Base-by-base conservation (phyloP, 2,888 invertebrate species). In the Chrysolina americana region DNA sequence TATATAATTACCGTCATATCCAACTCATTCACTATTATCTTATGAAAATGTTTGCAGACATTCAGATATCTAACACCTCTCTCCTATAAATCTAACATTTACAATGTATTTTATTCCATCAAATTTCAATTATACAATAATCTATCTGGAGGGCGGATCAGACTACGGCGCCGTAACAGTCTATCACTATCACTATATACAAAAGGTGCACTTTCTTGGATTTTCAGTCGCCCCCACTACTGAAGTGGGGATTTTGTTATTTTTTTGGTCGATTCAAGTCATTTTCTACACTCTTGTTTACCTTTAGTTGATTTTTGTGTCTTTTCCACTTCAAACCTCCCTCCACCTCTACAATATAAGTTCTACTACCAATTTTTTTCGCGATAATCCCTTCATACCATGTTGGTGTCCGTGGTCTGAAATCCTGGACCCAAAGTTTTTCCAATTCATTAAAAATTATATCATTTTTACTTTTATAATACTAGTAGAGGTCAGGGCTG, bases 121-220 rank as follows among this genome's bases (percentile, higher is more conserved):
- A 4, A 50, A n/a, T 50, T 17, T 2, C 50, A 50, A 15, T 1
- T 2, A 15, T 11, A 65, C 0, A 47, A 3, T 47, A 47, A 47
- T 47, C 44, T 65, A 15, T 65, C 47, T 47, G 64, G 64, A 11
- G 41, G 19, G 11, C 41, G 64, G 41, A 64, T 64, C 64, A 41
- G 64, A 41, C 41, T 64, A 64, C 64, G 64, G 17, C 64, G 64
- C 9, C 64, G 41, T 36, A 64, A 64, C 15, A 64, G 2, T 21
- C 64, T 64, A 21, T 64, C 64, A 64, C 41, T 41, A 23, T 63
- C 11, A 63, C 63, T 63, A 10, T 19, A n/a, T n/a, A n/a, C n/a
- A n/a, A n/a, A n/a, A n/a, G n/a, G n/a, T n/a, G n/a, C 47, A 65
- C 65, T 47, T 23, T 65, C 47, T 64, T 64, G 64, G n/a, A n/a